Conservation (phyloP, 2,888 invertebrate species). For the Trisateles emortualis region DNA sequence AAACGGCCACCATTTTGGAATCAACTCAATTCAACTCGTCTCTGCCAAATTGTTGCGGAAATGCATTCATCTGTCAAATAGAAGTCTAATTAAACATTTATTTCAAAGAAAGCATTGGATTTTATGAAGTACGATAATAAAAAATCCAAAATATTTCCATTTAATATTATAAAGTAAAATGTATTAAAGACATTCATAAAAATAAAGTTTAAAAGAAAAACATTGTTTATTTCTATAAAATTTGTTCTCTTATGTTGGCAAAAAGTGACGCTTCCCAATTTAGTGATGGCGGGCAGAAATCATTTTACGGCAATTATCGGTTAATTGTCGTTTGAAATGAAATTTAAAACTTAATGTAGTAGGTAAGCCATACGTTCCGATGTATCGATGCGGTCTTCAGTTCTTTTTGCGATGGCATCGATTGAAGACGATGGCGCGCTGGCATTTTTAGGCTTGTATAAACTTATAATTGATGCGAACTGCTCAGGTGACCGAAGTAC, state of each 20-base stretch:
- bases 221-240: not conserved
- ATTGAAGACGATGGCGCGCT: too few relatives aligned
- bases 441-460: too few relatives aligned
- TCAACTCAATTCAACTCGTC: conserved; percentile 76
- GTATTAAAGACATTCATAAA: too few relatives aligned
- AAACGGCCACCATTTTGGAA: conserved; percentile 87
- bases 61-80: conserved; percentile 48
- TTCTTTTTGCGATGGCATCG: too few relatives aligned
- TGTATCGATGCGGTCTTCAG: too few relatives aligned
- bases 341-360: too few relatives aligned
- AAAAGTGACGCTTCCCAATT: conserved; percentile 54
- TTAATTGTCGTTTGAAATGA: not conserved
- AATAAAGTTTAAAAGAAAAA: not conserved
- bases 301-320: not conserved
- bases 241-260: conserved; percentile 54
- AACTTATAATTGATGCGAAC: too few relatives aligned
- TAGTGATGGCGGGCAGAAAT: conserved; percentile 33
- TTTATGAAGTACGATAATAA: not conserved
- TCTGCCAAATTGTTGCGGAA: conserved; percentile 67
- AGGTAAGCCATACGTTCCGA: too few relatives aligned
- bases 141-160: not conserved
- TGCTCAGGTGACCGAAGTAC: too few relatives aligned
- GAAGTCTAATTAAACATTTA: conserved; percentile 15
- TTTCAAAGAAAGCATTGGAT: too few relatives aligned
- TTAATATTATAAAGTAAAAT: not conserved